Evolutionary conservation across 2,113 vertebrate species (phyloP), one percentile per base, ranked within the genome.

Genomic region (Dryoscopus gambensis): DNA sequence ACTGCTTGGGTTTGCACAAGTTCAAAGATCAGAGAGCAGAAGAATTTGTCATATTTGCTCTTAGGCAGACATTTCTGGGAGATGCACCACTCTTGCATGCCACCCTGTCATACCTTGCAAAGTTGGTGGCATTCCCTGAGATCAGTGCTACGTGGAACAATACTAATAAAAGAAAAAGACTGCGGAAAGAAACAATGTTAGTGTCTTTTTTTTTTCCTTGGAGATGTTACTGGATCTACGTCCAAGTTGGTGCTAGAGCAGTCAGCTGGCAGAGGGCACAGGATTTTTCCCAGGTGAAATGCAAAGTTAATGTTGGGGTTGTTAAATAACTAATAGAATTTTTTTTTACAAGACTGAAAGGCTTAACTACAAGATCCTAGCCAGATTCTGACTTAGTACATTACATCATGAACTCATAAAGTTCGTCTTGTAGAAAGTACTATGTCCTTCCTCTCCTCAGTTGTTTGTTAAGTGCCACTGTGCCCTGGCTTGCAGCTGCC

Each of bases 361-460:
- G 8, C 42, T 93, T 94, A 90, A 28, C 28, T 88, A 12, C 33
- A 59, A 19, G 27, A 55, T 59, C 35, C n/a, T 49, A 33, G 42
- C 35, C 82, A 91, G 75, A 74, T 80, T 93, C 82, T 90, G 63
- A 77, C 82, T 87, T 74, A 87, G 78, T 30, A 86, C 30, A 70
- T 93, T 95, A 52, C 63, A 55, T 91, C 75, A 87, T 18, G 11
- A 79, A 84, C 62, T 89, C 82, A 85, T 85, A 83, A 83, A 91
- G 42, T 85, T 90, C 82, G 87, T 85, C 84, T 84, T 87, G 50
- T 76, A 84, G n/a, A 85, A 96, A 76, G 65, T 57, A 91, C 55
- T 85, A 50, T 82, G 77, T 91, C 50, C 63, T 91, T 97, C 74
- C 70, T 91, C 70, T 95, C 59, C 55, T 85, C 75, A 84, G 77